Percentiles rank a stretch among this genome's conserved stretches.
These are phyloP conservation scores for Cariama cristata DNA, from an alignment of 2,113 vertebrate genomes.

Conservation along the genomic window DNA sequence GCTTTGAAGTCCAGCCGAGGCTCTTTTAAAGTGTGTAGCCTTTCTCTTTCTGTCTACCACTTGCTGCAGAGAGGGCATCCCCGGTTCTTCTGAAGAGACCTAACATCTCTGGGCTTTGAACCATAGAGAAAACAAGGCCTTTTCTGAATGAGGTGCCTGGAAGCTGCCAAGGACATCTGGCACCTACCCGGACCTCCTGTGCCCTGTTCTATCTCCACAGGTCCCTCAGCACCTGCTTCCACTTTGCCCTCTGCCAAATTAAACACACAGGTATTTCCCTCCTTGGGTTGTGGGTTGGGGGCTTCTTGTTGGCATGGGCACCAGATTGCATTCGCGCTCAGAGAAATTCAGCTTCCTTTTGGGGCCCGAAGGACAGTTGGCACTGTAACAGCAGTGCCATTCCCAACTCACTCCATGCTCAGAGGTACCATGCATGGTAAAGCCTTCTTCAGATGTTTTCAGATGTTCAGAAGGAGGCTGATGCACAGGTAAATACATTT, in stretches of 20 bases:
- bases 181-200: conserved; percentile 63
- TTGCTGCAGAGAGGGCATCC: background rate
- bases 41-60: background rate
- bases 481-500: background rate
- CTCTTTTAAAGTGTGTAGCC: background rate
- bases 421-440: background rate
- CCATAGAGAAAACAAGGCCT: background rate
- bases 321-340: rapidly evolving
- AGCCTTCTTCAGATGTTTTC: background rate
- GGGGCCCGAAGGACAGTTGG: background rate
- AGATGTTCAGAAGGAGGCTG: background rate
- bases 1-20: background rate
- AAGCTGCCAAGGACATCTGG: background rate
- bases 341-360: background rate
- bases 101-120: background rate
- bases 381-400: rapidly evolving
- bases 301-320: background rate
- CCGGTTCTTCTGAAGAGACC: background rate
- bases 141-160: background rate
- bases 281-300: background rate
- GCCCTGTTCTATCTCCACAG: conserved; percentile 29
- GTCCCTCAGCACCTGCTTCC: conserved; percentile 66
- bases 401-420: background rate
- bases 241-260: conserved; percentile 65
- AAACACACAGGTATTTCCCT: background rate